A percentile compares a stretch with the other conserved stretches of the same genome.
These are phyloP conservation scores for Philopedon plagiatum DNA, from an alignment of 2,888 invertebrate genomes.

Conservation along the genomic window DNA sequence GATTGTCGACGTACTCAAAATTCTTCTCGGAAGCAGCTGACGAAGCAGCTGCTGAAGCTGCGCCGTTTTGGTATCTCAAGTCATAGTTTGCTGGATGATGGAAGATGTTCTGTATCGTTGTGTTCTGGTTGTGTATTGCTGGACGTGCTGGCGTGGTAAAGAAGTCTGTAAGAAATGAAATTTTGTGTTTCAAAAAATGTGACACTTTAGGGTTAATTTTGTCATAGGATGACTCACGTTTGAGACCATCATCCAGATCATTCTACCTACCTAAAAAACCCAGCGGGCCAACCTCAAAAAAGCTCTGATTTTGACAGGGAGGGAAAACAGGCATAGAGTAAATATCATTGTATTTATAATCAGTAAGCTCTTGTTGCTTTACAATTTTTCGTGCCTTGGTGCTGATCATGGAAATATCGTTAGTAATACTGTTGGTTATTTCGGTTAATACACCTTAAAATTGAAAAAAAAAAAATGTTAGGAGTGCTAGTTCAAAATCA, in stretches of 20 bases:
- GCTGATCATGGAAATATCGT: no score
- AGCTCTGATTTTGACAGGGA: background rate
- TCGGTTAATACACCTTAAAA: no score
- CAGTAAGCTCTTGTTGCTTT: conserved; percentile 5
- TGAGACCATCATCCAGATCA: no score
- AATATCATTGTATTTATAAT: conserved; percentile 11
- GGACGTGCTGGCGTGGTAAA: background rate
- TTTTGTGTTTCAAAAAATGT: no score
- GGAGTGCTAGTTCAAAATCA: no score
- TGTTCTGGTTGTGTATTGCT: background rate
- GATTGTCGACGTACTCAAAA: conserved; percentile 59
- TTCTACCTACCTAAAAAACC: background rate
- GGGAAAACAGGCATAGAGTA: background rate
- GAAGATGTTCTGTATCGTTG: background rate
- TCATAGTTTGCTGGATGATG: background rate
- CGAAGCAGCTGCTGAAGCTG: background rate
- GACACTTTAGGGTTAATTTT: no score
- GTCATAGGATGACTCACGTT: no score
- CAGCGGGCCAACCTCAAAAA: background rate
- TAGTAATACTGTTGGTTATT: no score
- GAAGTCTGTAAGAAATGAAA: no score
- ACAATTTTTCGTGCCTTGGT: conserved; percentile 13
- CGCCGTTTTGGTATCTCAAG: background rate
- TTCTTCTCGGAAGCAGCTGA: background rate
- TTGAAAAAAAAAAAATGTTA: no score